Percentiles rank a stretch among this genome's conserved stretches.
These are phyloP conservation scores for Allophyes oxyacanthae DNA, from an alignment of 2,888 invertebrate species.

Conservation along the genomic window DNA sequence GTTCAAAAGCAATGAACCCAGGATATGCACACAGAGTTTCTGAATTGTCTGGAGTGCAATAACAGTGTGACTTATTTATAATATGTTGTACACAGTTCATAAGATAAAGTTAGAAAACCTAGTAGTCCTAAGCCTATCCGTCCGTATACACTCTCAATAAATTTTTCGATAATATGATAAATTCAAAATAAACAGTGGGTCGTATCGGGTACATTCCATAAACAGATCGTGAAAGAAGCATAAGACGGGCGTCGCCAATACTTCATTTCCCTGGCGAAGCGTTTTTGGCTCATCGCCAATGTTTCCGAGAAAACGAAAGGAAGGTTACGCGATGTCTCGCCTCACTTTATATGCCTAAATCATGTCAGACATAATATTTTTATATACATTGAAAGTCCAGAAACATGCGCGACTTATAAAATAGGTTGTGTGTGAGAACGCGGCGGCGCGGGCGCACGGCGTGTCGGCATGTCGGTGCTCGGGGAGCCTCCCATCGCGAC, in stretches of 20 bases:
- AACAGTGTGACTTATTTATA: too few relatives aligned
- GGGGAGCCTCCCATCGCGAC: slow-evolving; percentile 55
- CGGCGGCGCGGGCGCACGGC: slow-evolving; percentile 37
- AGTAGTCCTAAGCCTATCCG: too few relatives aligned
- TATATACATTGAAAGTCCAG: slow-evolving; percentile 63
- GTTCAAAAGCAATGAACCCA: too few relatives aligned
- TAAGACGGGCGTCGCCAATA: slow-evolving; percentile 81
- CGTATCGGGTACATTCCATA: slow-evolving; percentile 79
- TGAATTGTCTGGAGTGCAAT: too few relatives aligned
- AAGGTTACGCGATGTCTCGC: slow-evolving; percentile 88
- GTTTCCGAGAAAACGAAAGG: slow-evolving; percentile 86
- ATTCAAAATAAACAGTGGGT: slow-evolving; percentile 74
- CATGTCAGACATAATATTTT: slow-evolving; percentile 82
- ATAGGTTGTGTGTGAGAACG: slow-evolving; percentile 54
- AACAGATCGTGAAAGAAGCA: slow-evolving; percentile 80
- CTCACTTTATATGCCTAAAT: slow-evolving; percentile 87
- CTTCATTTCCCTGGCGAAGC: slow-evolving; percentile 83
- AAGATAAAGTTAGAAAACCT: too few relatives aligned
- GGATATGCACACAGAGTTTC: too few relatives aligned
- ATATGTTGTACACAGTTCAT: too few relatives aligned
- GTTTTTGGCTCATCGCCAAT: slow-evolving; percentile 80
- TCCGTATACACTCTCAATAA: too few relatives aligned
- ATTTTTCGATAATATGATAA: slow-evolving; percentile 64
- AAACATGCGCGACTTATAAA: slow-evolving; percentile 59
- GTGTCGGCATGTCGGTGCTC: slow-evolving; percentile 49